Evolutionary conservation across 1,140 invertebrate species (phyloP).

Genomic region (Bombus superbus): DNA sequence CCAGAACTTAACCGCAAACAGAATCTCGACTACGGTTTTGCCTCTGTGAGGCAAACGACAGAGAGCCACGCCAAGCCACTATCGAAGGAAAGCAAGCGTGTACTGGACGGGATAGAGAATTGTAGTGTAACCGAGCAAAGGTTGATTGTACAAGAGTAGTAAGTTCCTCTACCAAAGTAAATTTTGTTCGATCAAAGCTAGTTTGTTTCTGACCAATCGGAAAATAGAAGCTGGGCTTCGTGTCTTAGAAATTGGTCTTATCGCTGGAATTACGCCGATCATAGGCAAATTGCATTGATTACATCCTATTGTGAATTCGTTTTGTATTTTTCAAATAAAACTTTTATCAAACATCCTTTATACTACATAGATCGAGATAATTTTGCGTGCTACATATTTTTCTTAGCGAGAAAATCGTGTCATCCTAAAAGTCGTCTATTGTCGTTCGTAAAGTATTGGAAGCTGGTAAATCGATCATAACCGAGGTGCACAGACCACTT

Average conservation of each 20-base stretch:
- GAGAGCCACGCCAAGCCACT: background rate
- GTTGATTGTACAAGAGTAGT: background rate
- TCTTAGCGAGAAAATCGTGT: background rate
- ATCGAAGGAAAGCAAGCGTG: background rate
- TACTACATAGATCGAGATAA: no score
- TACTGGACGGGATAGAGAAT: background rate
- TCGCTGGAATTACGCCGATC: no score
- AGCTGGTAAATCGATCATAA: conserved; percentile 34
- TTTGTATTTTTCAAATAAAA: no score
- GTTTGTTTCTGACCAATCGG: background rate
- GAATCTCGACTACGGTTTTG: conserved; percentile 9
- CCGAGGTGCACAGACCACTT: conserved; percentile 28
- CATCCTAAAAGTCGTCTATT: background rate
- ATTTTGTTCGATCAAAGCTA: background rate
- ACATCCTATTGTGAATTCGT: no score
- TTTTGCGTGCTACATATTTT: background rate
- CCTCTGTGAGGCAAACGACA: background rate
- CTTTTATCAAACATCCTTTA: no score
- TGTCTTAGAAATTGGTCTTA: no score
- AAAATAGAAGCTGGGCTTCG: no score
- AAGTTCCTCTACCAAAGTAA: background rate
- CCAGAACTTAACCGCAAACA: conserved; percentile 68
- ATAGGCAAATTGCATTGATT: no score
- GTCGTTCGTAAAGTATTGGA: background rate
- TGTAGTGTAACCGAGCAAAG: background rate